phyloP scores from a whole-genome alignment of 2,888 invertebrate species.

The Psococerastis gibbosa region DNA sequence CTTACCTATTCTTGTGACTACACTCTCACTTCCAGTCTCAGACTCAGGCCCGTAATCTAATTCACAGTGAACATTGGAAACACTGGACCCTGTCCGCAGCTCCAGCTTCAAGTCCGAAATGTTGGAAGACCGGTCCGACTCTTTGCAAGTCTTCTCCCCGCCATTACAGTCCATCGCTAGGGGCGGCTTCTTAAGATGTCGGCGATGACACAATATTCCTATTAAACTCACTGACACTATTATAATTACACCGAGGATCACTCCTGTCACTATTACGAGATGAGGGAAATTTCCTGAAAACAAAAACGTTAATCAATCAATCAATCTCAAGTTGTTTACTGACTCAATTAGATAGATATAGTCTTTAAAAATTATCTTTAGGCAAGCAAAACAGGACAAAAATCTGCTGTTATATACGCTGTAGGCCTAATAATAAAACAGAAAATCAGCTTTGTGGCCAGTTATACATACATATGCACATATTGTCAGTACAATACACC shows the following conservation, averaged over 20 bases:
- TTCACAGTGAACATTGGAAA: constrained; percentile 38
- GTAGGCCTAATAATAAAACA: no score
- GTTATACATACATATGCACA: no score
- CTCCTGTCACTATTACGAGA: constrained; percentile 64
- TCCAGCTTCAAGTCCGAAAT: constrained; percentile 84
- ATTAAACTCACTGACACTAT: constrained; percentile 67
- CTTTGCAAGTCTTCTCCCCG: constrained; percentile 36
- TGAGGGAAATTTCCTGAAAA: constrained; percentile 55
- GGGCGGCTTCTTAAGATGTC: constrained; percentile 28
- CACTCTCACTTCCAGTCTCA: constrained; percentile 35
- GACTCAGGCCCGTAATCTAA: constrained; percentile 33
- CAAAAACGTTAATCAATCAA: no score
- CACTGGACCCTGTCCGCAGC: constrained; percentile 62
- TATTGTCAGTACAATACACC: no score
- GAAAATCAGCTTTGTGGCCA: no score
- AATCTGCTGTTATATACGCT: no score
- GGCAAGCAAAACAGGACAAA: no score
- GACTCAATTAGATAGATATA: no score
- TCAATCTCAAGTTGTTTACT: no score
- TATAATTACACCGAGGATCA: constrained; percentile 70
- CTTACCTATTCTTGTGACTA: constrained; percentile 29
- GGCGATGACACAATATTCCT: constrained; percentile 52
- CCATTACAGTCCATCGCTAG: constrained; percentile 31
- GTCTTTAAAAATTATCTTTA: no score
- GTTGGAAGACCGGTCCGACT: constrained; percentile 75